Base-by-base conservation (phyloP, 2,888 invertebrate genomes). In the Nomada fabriciana region DNA sequence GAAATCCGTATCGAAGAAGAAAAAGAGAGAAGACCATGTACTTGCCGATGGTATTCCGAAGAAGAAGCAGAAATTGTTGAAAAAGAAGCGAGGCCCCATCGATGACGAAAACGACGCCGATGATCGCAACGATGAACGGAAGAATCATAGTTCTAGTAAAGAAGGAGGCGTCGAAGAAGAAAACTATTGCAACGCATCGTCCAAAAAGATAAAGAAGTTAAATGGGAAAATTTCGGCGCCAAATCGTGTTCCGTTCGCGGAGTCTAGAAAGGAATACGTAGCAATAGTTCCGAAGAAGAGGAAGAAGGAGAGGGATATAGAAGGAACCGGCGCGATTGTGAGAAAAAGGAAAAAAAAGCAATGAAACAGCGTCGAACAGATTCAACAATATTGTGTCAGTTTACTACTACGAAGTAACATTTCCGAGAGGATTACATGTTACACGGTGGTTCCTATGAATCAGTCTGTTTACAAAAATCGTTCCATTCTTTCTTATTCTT, bases 331-430 rank as follows among this genome's bases (percentile, higher is more conserved):
- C 11, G 60, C 55, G 11, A 55, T 50, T 53, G n/a, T 71, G 43
- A 86, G 84, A 80, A 88, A 88, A 75, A 89, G 86, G 84, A 90
- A 87, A 79, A 91, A 88, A 73, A 88, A 86, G 73, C 87, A 88
- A 29, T 84, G 68, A 82, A 75, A 86, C 18, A 10, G 50, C 61
- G 60, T 36, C 47, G 20, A 43, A 65, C 29, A 25, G 36, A 50
- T 64, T 36, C 13, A 36, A 76, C 53, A 18, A 76, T 60, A 42
- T 23, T 25, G 20, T 7, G 20, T 69, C 25, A 25, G 53, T 75
- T 71, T 69, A 76, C 76, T 70, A 77, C 73, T 61, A 76, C 43
- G 77, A 67, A 85, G 20, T 83, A 82, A 57, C 68, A 73, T 29
- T n/a, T 71, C 61, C 83, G 88, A 65, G 68, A 68, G 47, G 82